Evolutionary conservation across 2,888 invertebrate species (phyloP).

Genomic region (Chloroclystis v-ata): DNA sequence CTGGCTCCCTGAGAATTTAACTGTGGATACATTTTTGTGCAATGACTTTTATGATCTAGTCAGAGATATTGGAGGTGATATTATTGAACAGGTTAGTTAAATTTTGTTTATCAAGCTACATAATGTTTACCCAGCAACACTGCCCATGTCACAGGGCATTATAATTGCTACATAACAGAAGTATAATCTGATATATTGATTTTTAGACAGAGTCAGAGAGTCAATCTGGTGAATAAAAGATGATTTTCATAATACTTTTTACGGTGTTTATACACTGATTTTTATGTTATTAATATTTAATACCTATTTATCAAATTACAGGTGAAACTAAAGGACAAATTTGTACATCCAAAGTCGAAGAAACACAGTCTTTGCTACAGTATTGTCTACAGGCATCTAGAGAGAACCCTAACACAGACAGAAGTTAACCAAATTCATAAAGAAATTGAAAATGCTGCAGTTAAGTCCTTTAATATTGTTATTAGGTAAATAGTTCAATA

Average conservation of each 20-base stretch:
- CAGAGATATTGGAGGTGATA: conserved; percentile 90
- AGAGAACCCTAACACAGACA: conserved; percentile 88
- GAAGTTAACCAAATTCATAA: conserved; percentile 93
- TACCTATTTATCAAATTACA: too few species aligned
- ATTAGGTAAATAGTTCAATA: conserved; percentile 51
- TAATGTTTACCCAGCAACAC: too few species aligned
- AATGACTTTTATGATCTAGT: conserved; percentile 97
- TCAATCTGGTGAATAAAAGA: too few species aligned
- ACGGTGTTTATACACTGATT: too few species aligned
- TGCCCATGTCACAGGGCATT: too few species aligned
- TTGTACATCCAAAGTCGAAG: conserved; percentile 89
- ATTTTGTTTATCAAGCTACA: neutral
- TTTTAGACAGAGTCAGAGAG: too few species aligned
- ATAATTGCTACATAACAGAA: too few species aligned
- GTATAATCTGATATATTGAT: too few species aligned
- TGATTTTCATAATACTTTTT: too few species aligned
- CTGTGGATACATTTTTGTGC: conserved; percentile 79
- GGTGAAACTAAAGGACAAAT: conserved; percentile 91
- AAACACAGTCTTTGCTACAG: conserved; percentile 92
- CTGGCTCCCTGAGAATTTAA: conserved; percentile 87
- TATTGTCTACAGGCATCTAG: conserved; percentile 95
- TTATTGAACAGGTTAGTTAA: conserved; percentile 89
- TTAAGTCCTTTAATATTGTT: conserved; percentile 49
- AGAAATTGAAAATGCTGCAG: conserved; percentile 81
- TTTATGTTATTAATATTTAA: too few species aligned